Evolutionary conservation across 2,888 invertebrate species (phyloP).

Genomic region (Erebia aethiops): DNA sequence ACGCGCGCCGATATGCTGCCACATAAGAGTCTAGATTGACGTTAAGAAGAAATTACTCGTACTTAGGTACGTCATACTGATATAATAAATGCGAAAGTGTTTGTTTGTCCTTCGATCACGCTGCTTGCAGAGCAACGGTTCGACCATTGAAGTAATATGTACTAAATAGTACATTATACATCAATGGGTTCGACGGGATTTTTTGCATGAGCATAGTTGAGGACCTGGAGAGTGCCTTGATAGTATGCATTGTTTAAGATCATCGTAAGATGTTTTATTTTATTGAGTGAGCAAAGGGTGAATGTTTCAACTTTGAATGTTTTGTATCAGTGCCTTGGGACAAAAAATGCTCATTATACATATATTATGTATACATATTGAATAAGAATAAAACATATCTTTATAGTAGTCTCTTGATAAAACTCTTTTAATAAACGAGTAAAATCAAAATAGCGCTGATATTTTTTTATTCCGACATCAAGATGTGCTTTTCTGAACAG

Average conservation of each 20-base stretch:
- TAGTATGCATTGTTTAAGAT: constrained; percentile 49
- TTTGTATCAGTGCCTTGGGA: constrained; percentile 41
- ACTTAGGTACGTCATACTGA: too few species aligned
- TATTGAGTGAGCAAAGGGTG: constrained; percentile 27
- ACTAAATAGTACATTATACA: too few species aligned
- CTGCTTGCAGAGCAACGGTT: too few species aligned
- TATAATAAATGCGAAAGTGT: too few species aligned
- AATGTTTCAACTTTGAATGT: constrained; percentile 31
- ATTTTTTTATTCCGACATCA: too few species aligned
- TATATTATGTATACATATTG: constrained; percentile 40
- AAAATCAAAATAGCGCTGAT: constrained; percentile 15
- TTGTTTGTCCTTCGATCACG: too few species aligned
- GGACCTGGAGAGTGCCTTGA: too few species aligned
- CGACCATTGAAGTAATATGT: too few species aligned
- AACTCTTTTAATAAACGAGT: constrained; percentile 7
- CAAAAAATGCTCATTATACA: constrained; percentile 47
- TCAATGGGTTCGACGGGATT: too few species aligned
- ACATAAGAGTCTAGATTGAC: constrained; percentile 28
- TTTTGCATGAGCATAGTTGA: too few species aligned
- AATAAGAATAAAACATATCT: constrained; percentile 49
- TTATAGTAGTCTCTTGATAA: constrained; percentile 24
- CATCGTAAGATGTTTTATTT: constrained; percentile 33
- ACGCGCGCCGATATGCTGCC: constrained; percentile 40
- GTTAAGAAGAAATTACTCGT: too few species aligned
- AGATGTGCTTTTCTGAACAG: background rate